A percentile compares a stretch with the other conserved stretches of the same genome.
phyloP scores from a whole-genome alignment of 2,888 invertebrate species.

The Bimastos eiseni region DNA sequence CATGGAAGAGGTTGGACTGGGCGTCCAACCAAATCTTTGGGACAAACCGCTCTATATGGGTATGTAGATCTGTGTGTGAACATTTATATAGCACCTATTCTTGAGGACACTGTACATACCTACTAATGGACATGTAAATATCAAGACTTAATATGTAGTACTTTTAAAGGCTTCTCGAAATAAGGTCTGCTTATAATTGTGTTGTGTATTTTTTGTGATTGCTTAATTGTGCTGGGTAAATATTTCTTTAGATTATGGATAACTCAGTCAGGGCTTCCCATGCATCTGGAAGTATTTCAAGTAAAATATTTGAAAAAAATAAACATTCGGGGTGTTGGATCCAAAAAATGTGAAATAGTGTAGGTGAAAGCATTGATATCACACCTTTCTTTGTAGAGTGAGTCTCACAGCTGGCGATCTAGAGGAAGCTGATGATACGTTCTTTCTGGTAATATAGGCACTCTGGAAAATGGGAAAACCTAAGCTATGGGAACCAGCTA shows the following conservation, averaged over 20 bases:
- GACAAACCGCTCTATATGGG: constrained; percentile 58
- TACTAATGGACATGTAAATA: not conserved
- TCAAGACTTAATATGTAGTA: not conserved
- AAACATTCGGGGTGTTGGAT: not conserved
- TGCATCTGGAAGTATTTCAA: not conserved
- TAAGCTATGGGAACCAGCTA: not conserved
- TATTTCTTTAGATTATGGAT: not conserved
- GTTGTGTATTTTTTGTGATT: not conserved
- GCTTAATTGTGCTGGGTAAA: not conserved
- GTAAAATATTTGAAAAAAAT: not conserved
- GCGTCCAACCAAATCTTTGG: constrained; percentile 60
- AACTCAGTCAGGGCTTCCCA: not conserved
- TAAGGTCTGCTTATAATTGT: not conserved
- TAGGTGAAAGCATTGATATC: not conserved
- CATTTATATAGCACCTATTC: not conserved
- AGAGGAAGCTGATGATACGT: not conserved
- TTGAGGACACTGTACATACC: not conserved
- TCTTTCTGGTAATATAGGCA: not conserved
- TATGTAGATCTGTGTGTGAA: constrained; percentile 3
- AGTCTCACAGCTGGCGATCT: no score
- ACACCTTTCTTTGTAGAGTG: not conserved
- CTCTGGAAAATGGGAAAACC: not conserved
- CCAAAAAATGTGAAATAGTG: not conserved
- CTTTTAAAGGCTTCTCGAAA: not conserved
- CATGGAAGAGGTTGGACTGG: constrained; percentile 57